Base-by-base conservation (phyloP, 2,888 invertebrate genomes). In the Protophormia terraenovae region DNA sequence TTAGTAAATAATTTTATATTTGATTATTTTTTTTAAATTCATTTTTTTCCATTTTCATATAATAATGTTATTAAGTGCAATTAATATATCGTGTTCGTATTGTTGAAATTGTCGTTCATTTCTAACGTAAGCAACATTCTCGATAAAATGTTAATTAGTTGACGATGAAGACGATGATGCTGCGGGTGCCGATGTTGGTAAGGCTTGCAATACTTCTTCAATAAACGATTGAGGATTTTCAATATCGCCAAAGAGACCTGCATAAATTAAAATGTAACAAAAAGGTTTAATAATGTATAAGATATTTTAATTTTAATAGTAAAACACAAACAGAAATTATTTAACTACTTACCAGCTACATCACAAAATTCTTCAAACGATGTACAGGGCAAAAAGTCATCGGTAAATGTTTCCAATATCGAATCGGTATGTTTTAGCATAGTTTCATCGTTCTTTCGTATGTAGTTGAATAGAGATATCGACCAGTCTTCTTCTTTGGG, bases 351-450 rank as follows among this genome's bases (percentile, higher is more conserved):
- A 93, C 98, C 97, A 88, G 96, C 95, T 87, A 98, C 97, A 95
- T 98, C 98, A 93, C 97, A 97, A 94, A 97, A 97, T 94, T 99
- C 98, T 7, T 94, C 95, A 93, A 98, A 96, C 16, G 97, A 97
- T 85, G 97, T 95, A 93, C 98, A 97, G 10, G 98, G 97, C 89
- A 98, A 94, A 89, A 98, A 94, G 92, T 98, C 98, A 89, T 98
- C 97, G 53, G 97, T 96, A 89, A 98, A 97, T 0, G 95, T 94
- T 29, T 95, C 94, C 86, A 99, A 94, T 83, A 98, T 94, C 86
- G 95, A 95, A 91, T 98, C 98, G 12, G 97, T 97, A 14, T 96
- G 95, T 92, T 98, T 98, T 24, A 98, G 94, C 93, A 98, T 95
- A 5, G 95, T 94, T 91, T 98, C 98, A 93, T 99, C 99, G 93